phyloP scores from a whole-genome alignment of 2,888 invertebrate species.

The Drosophila mimica region DNA sequence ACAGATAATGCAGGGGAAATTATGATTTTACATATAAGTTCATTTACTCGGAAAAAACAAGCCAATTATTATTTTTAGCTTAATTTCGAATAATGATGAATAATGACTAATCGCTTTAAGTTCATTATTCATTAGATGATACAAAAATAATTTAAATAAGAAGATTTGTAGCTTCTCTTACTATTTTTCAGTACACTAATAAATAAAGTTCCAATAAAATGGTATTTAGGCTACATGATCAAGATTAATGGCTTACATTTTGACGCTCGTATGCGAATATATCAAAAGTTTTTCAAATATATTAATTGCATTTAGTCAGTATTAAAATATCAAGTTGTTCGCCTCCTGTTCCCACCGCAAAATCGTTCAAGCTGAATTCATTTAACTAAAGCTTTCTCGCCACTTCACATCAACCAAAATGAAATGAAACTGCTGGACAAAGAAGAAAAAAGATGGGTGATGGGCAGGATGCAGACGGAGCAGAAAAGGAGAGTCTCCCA shows the following conservation, averaged over 20 bases:
- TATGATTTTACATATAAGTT: constrained; percentile 45
- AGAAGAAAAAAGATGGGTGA: background rate
- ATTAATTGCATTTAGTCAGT: constrained; percentile 39
- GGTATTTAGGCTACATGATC: background rate
- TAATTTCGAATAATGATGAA: background rate
- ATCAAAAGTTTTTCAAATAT: constrained; percentile 32
- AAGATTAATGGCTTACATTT: background rate
- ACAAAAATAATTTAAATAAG: background rate
- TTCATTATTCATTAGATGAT: background rate
- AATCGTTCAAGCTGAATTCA: constrained; percentile 48
- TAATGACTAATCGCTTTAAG: background rate
- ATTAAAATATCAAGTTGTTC: constrained; percentile 50
- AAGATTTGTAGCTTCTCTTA: background rate
- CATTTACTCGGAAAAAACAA: constrained; percentile 25
- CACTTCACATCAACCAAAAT: constrained; percentile 38
- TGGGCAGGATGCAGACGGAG: constrained; percentile 1
- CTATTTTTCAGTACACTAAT: background rate
- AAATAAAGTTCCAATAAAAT: background rate
- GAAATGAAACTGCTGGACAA: constrained; percentile 34
- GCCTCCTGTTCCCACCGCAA: constrained; percentile 39
- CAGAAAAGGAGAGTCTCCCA: constrained; percentile 42
- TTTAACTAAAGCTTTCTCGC: constrained; percentile 55
- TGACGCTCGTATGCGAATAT: background rate
- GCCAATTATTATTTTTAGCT: constrained; percentile 29
- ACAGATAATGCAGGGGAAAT: constrained; percentile 13